Evolutionary conservation across 2,797 vertebrate species (phyloP), one percentile per base, ranked within the genome.

Genomic region (Molothrus ater): DNA sequence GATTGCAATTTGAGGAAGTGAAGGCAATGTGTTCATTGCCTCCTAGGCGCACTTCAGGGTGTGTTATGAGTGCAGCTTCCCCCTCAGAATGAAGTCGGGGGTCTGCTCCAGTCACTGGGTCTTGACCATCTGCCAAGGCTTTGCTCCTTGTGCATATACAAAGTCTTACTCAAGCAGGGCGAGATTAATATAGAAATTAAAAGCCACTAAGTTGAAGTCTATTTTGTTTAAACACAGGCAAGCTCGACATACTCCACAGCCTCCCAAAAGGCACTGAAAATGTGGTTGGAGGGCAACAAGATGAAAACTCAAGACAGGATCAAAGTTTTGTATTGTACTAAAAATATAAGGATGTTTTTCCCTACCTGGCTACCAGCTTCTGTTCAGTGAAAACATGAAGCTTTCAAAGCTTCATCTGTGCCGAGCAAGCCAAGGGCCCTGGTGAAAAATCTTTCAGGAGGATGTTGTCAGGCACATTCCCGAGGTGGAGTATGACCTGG

Each of bases 401-500:
- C 31, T 63, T 42, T 24, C 42, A n/a, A 1, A 4, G 38, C 42
- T 70, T 53, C 3, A 0, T 50, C 36, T 40, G 17, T 0, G 1
- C 56, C 26, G 18, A 73, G n/a, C 2, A 21, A 85, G n/a, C 53
- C 21, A 15, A 34, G 11, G 31, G n/a, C 25, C n/a, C 31, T 19
- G 28, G 40, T 38, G 38, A 25, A 38, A 71, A 47, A 10, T 43
- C 28, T 63, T 59, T 24, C 26, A 11, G 2, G 14, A 80, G 32
- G 20, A 29, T 4, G 3, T 64, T 64, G 51, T 3, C 28, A 12
- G 48, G 31, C 31, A 40, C 5, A 3, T 80, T 86, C 48, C 61
- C 0, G 0, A 83, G 48, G 57, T 43, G 19, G 28, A 9, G 7
- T 2, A 5, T 71, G 68, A 40, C 50, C 10, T 1, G 4, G 4